Conservation (phyloP, 2,888 invertebrate genomes). For the Steinernema carpocapsae region DNA sequence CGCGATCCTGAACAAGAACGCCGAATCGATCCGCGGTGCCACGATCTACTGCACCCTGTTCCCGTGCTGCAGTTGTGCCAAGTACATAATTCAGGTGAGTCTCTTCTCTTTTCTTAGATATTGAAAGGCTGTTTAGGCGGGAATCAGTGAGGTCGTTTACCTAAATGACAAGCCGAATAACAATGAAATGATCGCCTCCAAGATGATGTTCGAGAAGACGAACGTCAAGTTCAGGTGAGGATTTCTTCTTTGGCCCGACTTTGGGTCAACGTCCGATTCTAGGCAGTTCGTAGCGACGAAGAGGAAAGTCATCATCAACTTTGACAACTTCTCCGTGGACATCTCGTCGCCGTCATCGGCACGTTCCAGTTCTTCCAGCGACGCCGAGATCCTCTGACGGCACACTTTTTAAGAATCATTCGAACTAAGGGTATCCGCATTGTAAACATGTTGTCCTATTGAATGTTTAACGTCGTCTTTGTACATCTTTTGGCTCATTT, state of each 20-base stretch:
- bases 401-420: not conserved
- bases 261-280: not conserved
- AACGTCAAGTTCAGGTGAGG: constrained; percentile 41
- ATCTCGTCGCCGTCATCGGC: not conserved
- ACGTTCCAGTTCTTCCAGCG: too few relatives aligned
- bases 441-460: too few relatives aligned
- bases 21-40: constrained; percentile 79
- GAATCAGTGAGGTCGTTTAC: constrained; percentile 50
- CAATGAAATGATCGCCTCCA: constrained; percentile 47
- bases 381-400: not conserved
- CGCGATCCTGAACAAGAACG: constrained; percentile 89
- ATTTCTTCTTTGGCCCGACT: not conserved
- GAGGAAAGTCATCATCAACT: not conserved
- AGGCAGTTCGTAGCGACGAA: constrained; percentile 18
- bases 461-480: too few relatives aligned
- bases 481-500: too few relatives aligned
- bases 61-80: constrained; percentile 97
- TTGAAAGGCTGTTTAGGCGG: constrained; percentile 40
- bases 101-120: not conserved
- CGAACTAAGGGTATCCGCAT: too few relatives aligned
- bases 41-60: constrained; percentile 87
- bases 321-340: not conserved
- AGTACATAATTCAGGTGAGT: constrained; percentile 84
- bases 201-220: constrained; percentile 41
- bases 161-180: constrained; percentile 46